Percentiles rank a stretch among this genome's conserved stretches.
Conservation (phyloP, 2,113 vertebrate species). For the Vulpes ferrilata region DNA sequence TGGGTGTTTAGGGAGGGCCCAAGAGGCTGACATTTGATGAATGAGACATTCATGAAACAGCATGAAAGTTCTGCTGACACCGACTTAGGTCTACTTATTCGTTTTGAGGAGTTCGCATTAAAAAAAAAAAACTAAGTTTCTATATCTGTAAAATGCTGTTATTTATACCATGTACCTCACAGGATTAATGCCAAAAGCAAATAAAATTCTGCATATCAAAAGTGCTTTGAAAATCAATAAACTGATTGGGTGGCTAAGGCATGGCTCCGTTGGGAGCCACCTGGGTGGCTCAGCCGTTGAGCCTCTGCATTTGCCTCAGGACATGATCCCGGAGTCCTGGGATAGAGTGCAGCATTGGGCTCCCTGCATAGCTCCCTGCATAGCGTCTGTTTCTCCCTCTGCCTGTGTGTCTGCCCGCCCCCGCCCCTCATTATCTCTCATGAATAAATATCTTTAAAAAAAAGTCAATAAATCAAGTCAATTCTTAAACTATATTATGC, state of each 20-base stretch:
- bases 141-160: background rate
- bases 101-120: background rate
- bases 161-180: background rate
- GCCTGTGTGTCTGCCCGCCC: too few species aligned
- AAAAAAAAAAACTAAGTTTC: background rate
- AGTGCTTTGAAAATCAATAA: slow-evolving; percentile 2
- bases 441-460: too few species aligned
- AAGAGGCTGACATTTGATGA: background rate
- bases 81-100: background rate
- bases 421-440: too few species aligned
- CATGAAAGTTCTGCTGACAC: background rate
- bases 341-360: too few species aligned
- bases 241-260: background rate
- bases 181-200: background rate
- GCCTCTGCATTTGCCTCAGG: too few species aligned
- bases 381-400: too few species aligned
- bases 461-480: too few species aligned
- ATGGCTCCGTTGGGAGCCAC: too few species aligned
- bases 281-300: too few species aligned
- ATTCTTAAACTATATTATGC: too few species aligned
- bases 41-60: background rate
- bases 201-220: background rate
- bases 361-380: too few species aligned
- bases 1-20: background rate
- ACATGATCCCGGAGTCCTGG: too few species aligned